Percentiles rank a stretch among this genome's conserved stretches.
These are phyloP conservation scores for Hydropotes inermis DNA, from an alignment of 2,113 vertebrate genomes.

Conservation along the genomic window DNA sequence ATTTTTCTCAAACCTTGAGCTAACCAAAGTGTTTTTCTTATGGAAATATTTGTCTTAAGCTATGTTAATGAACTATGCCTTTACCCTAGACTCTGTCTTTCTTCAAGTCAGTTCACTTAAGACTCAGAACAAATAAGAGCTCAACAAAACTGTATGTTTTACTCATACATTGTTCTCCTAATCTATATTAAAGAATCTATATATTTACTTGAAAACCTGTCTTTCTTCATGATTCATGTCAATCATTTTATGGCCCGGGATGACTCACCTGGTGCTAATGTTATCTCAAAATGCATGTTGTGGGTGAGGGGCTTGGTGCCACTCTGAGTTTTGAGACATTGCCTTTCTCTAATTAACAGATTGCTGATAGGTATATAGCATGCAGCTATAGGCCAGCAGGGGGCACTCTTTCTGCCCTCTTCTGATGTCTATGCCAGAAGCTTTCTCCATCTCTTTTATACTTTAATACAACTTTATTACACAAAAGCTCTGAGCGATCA, in stretches of 20 bases:
- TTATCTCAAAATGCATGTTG: neutral
- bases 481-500: neutral
- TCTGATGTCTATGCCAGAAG: neutral
- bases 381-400: neutral
- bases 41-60: neutral
- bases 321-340: neutral
- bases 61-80: neutral
- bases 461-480: neutral
- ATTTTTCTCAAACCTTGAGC: neutral
- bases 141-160: neutral
- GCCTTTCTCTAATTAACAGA: neutral
- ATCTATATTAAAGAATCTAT: neutral
- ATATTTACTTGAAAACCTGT: neutral
- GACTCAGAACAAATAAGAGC: neutral
- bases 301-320: neutral
- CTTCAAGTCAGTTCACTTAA: fast-evolving
- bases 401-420: too few species aligned
- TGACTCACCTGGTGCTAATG: neutral
- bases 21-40: neutral
- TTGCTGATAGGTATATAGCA: neutral
- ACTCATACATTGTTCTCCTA: neutral
- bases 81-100: neutral
- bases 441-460: neutral
- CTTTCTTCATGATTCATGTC: neutral
- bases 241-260: neutral